Evolutionary conservation across 2,888 invertebrate genomes (phyloP).

Genomic region (Cerastis leucographa): DNA sequence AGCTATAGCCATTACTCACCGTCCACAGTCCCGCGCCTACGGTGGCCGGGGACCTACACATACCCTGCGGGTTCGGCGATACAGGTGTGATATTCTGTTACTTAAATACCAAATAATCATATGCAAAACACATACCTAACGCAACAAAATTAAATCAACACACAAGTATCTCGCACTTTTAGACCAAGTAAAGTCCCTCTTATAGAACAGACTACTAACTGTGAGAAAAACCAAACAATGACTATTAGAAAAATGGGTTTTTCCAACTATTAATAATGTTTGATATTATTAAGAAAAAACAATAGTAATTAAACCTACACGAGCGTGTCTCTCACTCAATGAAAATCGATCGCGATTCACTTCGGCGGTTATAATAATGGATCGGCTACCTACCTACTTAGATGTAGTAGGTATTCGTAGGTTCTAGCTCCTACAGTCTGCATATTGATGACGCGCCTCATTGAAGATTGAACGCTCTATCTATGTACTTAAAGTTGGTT

Average conservation of each 20-base stretch:
- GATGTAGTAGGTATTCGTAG: background rate
- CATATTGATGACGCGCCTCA: background rate
- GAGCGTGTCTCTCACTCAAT: conserved; percentile 29
- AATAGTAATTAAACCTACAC: conserved; percentile 27
- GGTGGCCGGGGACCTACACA: no score
- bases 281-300: conserved; percentile 2
- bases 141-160: background rate
- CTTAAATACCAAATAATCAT: background rate
- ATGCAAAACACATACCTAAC: background rate
- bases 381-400: conserved; percentile 10
- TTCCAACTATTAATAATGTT: background rate
- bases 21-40: no score
- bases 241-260: conserved; percentile 17
- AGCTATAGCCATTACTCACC: no score
- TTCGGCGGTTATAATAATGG: conserved; percentile 10
- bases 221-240: conserved; percentile 3
- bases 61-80: no score
- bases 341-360: conserved; percentile 19
- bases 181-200: background rate
- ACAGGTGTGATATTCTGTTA: background rate
- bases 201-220: background rate
- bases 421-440: background rate
- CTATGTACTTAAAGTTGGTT: background rate
- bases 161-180: background rate
- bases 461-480: background rate